Evolutionary conservation across 2,797 vertebrate species (phyloP), one percentile per base, ranked within the genome.

Genomic region (Valencia hispanica): DNA sequence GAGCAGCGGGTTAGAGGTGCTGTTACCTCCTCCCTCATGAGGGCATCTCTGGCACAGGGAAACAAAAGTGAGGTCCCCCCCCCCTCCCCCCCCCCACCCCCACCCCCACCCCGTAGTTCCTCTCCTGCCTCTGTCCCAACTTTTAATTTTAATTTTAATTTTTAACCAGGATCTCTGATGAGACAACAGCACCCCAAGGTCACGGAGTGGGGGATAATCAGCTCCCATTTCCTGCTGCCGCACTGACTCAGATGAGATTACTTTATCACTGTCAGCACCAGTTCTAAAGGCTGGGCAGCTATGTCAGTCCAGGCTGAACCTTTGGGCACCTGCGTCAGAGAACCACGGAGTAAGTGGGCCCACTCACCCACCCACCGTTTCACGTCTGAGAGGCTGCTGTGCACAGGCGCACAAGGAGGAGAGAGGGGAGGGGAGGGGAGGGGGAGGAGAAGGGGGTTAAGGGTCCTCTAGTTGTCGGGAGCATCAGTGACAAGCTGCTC

Each of bases 291-390:
- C 81, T 83, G 71, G 84, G 85, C 80, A 79, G 86, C 87, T 79
- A 80, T 85, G 81, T 72, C 82, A 73, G 86, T 45, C 47, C 41
- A 5, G 77, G 75, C 50, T 79, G 90, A 87, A 92, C 91, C 88
- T 66, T 84, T 75, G 87, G 89, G 81, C 87, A 89, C 87, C 89
- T 92, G 91, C 91, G 85, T 93, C 90, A 88, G 85, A 73, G 80
- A 65, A 84, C 79, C 76, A 45, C 77, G 71, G 77, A 84, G 81
- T 68, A 75, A 87, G 79, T 79, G 90, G 85, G 87, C 86, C 87
- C 88, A 80, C 81, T 86, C 84, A 77, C 74, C n/a, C n/a, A n/a
- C n/a, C n/a, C 75, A 63, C 71, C 75, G 70, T 43, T 66, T 72
- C 73, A 77, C 72, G 80, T 80, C 80, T 81, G 78, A 75, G 80